Evolutionary conservation across 2,888 invertebrate genomes (phyloP).

Genomic region (Drosophila birchii): DNA sequence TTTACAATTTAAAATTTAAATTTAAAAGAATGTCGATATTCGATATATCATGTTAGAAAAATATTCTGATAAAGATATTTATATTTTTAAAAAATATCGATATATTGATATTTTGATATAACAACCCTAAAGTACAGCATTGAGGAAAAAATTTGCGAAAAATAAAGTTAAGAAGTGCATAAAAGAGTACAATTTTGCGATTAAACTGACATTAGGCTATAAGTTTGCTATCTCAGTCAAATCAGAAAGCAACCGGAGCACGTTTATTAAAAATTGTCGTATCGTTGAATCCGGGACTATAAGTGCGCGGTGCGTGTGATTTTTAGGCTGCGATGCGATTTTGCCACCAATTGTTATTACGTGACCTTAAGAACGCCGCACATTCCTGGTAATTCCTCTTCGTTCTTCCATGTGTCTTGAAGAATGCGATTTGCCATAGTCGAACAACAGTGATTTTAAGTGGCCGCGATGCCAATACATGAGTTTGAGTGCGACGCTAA

Average conservation of each 20-base stretch:
- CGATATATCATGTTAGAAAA: too few relatives aligned
- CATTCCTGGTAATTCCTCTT: constrained; percentile 35
- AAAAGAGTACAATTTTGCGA: constrained; percentile 43
- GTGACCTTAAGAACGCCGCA: constrained; percentile 76
- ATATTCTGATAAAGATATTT: too few relatives aligned
- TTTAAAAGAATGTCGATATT: too few relatives aligned
- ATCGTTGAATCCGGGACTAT: neutral
- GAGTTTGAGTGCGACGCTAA: constrained; percentile 14
- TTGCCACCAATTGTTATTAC: constrained; percentile 72
- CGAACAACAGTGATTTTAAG: constrained; percentile 5
- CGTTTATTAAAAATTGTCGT: neutral
- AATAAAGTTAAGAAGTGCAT: constrained; percentile 33
- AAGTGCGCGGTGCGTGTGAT: constrained; percentile 6
- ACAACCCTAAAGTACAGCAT: constrained; percentile 1
- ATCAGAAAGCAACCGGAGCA: too few relatives aligned
- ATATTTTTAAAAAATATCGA: too few relatives aligned
- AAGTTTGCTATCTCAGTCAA: neutral
- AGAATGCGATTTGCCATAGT: neutral
- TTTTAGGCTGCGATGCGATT: constrained; percentile 53
- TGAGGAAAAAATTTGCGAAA: constrained; percentile 37
- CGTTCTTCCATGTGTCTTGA: neutral
- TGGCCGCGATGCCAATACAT: constrained; percentile 16
- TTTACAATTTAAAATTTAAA: too few relatives aligned
- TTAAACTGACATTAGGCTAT: neutral
- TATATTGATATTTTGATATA: too few relatives aligned